Evolutionary conservation across 2,888 invertebrate species (phyloP), one percentile per base, ranked within the genome.

Genomic region (Folsomia manolachei): DNA sequence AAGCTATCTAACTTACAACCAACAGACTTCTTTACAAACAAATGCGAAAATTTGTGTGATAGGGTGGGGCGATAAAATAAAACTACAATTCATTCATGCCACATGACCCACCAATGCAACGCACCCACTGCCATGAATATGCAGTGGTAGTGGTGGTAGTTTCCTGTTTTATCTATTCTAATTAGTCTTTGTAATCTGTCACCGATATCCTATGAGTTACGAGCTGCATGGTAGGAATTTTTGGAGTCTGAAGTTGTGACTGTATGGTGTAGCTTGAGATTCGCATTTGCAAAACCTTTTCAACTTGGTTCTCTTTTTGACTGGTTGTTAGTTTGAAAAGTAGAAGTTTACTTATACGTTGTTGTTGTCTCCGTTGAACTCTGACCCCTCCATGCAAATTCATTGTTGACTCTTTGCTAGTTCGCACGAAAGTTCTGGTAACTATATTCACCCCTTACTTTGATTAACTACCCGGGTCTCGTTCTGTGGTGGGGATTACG

Each of bases 171-270:
- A 62, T 62, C 62, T 62, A 62, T 62, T 62, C 23, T 62, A 62
- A 62, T 62, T 62, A 62, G 62, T 62, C 62, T 62, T 62, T 14
- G 62, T 62, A 62, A 62, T 62, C 62, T 62, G 62, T 62, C 62
- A 62, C 62, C 62, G 24, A 62, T 62, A 62, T 62, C 62, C 19
- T 24, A 24, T 62, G 62, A 62, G 23, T 62, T 62, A 23, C 18
- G 19, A 24, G 62, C 62, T 62, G 39, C 39, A n/a, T 39, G 39
- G 39, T 39, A 9, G 39, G 39, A 39, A 39, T 39, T 39, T 39
- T 39, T 39, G 39, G 14, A 39, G 39, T 39, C 39, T 4, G 7
- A 39, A 39, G n/a, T n/a, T n/a, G n/a, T 39, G 39, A 39, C 4
- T 39, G 14, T 39, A 39, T 14, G 4, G 14, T 39, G 39, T 4